A percentile compares a stretch with the other conserved stretches of the same genome.
These are phyloP conservation scores for Patella depressa DNA, from an alignment of 2,888 invertebrate genomes.

Conservation along the genomic window DNA sequence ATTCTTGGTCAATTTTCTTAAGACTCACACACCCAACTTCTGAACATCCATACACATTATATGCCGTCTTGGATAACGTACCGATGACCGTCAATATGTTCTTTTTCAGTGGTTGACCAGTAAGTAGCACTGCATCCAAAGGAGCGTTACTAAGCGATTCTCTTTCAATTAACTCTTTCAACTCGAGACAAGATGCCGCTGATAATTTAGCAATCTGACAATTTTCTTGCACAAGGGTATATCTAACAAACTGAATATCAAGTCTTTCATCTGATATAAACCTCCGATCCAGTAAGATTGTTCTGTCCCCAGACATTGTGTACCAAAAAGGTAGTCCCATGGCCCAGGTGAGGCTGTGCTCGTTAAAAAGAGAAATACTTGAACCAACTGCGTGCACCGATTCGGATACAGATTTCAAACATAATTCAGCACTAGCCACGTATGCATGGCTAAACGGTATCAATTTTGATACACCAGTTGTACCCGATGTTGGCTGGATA, in stretches of 20 bases:
- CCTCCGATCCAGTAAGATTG: background rate
- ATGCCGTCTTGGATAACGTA: background rate
- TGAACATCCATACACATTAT: background rate
- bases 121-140: background rate
- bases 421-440: too few species aligned
- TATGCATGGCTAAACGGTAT: background rate
- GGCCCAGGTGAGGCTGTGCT: background rate
- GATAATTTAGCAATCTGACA: background rate
- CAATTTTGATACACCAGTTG: background rate
- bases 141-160: too few species aligned
- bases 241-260: background rate
- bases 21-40: background rate
- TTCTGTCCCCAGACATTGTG: background rate
- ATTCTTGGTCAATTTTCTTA: slow-evolving; percentile 12
- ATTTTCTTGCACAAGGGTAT: background rate
- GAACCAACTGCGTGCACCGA: background rate
- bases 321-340: background rate
- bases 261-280: too few species aligned
- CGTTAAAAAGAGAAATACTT: background rate
- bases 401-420: background rate
- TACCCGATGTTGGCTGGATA: background rate
- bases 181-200: background rate
- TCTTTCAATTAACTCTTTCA: background rate
- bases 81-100: background rate
- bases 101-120: background rate